Evolutionary conservation across 2,888 invertebrate species (phyloP), one percentile per base, ranked within the genome.

Genomic region (Venusia cambrica): DNA sequence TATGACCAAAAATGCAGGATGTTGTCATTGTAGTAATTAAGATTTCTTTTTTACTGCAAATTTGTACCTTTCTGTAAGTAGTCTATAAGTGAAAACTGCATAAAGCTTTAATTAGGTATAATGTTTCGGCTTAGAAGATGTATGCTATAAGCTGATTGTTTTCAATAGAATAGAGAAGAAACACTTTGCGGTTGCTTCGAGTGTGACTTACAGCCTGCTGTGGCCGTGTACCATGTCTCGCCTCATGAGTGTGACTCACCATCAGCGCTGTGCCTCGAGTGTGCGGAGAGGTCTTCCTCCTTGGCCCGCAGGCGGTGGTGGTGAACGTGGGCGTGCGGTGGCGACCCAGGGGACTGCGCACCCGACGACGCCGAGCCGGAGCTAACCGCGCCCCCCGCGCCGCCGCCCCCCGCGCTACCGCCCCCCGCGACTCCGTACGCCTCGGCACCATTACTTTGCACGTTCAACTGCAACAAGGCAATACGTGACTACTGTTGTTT

Each of bases 271-370:
- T 89, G 88, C 51, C 90, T 84, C 16, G 89, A 89, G 61, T 90
- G 90, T 54, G 89, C 76, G 45, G 89, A 89, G 47, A 90, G 87
- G 52, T 90, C 90, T 65, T 91, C 91, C 73, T 91, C 91, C 71
- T 91, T 91, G 64, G 90, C 85, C 40, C 89, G 88, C 71, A 81
- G 71, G 38, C 84, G 71, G 69, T 63, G 70, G 57, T 57, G 69
- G 59, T 63, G 59, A 40, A 52, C 65, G 64, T 64, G 65, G 65
- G 68, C 67, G 68, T 68, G 76, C 44, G 73, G 73, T 48, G 78
- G 81, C 18, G 73, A 73, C 57, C 63, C 73, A 26, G 79, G 38
- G 1, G 80, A 80, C 69, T 78, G 78, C 63, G 79, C 79, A 51
- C 83, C 83, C 45, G 80, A 80, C 45, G 81, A 80, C 46, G 73